Base-by-base conservation (phyloP, 2,797 vertebrate species). In the Enteromius unitaeniatus region DNA sequence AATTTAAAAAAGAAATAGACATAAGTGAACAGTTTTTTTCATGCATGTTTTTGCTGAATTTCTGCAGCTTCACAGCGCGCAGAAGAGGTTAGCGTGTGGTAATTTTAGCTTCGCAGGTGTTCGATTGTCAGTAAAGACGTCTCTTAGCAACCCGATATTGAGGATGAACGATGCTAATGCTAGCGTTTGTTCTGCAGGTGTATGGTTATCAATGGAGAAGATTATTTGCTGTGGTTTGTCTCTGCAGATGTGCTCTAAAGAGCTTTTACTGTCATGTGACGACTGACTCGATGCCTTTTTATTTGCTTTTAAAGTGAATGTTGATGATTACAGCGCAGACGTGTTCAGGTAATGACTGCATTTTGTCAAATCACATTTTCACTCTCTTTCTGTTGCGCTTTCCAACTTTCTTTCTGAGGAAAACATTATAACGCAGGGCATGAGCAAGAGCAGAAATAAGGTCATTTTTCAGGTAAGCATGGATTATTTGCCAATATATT, bases 131-230 rank as follows among this genome's bases (percentile, higher is more conserved):
- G 55, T 13, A 40, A 15, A 34, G 31, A 58, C 14, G 34, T 76
- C 34, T 58, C 34, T 23, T 60, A 60, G 74, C 53, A 76, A 26
- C 74, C 6, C n/a, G 7, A 3, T 21, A 31, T 4, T 3, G 4
- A 53, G 6, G 31, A 60, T 42, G 51, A 76, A 34, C 14, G 19
- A 42, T 40, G n/a, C 14, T 26, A 60, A 42, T 6, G 34, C 28
- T 55, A 53, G 28, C 72, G 0, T 53, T 53, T 55, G 53, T 60
- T 42, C 74, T 60, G 74, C 74, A 76, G 74, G n/a, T 76, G 74
- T 60, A 8, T 3, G 34, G 26, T 26, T 42, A 23, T 76, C 73
- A 58, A 26, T 17, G n/a, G n/a, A 26, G 53, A 60, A 4, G 21
- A 5, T 53, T 34, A 74, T n/a, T 13, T 3, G 7, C 70, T 23